Base-by-base conservation (phyloP, 2,797 vertebrate species). In the Mareca penelope region DNA sequence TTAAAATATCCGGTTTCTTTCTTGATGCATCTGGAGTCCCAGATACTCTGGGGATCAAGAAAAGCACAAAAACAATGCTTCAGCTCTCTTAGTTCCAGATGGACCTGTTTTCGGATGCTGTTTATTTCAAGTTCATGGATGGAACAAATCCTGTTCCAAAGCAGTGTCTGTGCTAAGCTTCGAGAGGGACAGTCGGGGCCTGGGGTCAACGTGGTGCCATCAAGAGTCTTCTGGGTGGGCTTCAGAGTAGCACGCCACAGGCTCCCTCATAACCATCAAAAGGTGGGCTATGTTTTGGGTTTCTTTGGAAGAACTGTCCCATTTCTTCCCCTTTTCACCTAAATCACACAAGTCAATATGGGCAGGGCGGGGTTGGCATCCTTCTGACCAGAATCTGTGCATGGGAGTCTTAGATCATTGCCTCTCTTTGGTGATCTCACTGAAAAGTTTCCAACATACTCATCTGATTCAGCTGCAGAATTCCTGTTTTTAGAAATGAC, bases 1-100 rank as follows among this genome's bases (percentile, higher is more conserved):
- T 89, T 94, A 70, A 95, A 96, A 89, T 70, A 86, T 4, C 2
- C 14, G 21, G n/a, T 88, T 77, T 77, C 53, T 94, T 95, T 86
- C 71, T 68, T 53, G 44, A 53, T 80, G 68, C 53, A 82, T 80
- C 78, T 46, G 28, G 91, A 92, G 59, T 82, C 60, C 12, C 56
- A 73, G 50, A 64, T 80, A 57, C 53, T 78, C 80, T 15, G 33
- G 68, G 63, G 53, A 85, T 75, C 44, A 39, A 64, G 82, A 64
- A 35, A 73, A 82, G 37, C 63, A 85, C 48, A 91, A 90, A 93
- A 19, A 0, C 76, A 68, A 2, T 24, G 37, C 86, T 95, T 79
- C 35, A 39, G 83, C 0, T 0, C 53, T 77, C 86, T 81, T 35
- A 4, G 31, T 80, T 94, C 75, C 80, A 86, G 70, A 53, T 80